Evolutionary conservation across 35 echinoderm and acorn worm species (phyloP).

Genomic region (Heliocidaris tuberculata): DNA sequence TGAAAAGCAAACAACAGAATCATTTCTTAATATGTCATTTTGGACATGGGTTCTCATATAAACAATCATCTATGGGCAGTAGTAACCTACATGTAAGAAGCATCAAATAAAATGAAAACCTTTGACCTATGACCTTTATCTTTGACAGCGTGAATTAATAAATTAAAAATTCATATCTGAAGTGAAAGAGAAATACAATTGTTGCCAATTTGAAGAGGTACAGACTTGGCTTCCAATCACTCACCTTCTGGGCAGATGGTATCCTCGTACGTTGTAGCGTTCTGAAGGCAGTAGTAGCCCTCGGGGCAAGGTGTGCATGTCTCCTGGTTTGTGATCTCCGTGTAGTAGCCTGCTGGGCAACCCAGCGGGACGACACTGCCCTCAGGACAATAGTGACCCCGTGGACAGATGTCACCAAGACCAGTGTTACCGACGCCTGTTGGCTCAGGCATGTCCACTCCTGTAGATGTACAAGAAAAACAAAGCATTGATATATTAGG

Average conservation of each 20-base stretch:
- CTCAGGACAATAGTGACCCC: slow-evolving; percentile 75
- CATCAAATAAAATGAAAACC: neutral
- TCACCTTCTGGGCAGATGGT: slow-evolving; percentile 85
- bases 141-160: no score
- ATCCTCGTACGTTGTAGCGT: slow-evolving; percentile 82
- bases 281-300: slow-evolving; percentile 91
- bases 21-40: no score
- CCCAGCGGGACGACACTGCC: slow-evolving; percentile 76
- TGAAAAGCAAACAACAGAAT: no score
- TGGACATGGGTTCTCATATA: no score
- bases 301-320: slow-evolving; percentile 74
- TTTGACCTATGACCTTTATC: no score
- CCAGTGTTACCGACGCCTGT: slow-evolving; percentile 86
- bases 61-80: no score
- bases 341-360: slow-evolving; percentile 87
- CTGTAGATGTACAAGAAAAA: slow-evolving; percentile 45
- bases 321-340: slow-evolving; percentile 65
- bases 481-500: neutral
- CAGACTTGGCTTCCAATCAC: neutral
- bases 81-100: neutral
- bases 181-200: no score
- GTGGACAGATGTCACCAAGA: slow-evolving; percentile 75
- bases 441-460: slow-evolving; percentile 83
- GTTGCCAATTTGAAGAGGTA: no score
- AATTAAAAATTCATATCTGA: no score